A percentile compares a stretch with the other conserved stretches of the same genome.
Evolutionary conservation across 2,797 vertebrate species (phyloP).

Genomic region (Selene dorsalis): DNA sequence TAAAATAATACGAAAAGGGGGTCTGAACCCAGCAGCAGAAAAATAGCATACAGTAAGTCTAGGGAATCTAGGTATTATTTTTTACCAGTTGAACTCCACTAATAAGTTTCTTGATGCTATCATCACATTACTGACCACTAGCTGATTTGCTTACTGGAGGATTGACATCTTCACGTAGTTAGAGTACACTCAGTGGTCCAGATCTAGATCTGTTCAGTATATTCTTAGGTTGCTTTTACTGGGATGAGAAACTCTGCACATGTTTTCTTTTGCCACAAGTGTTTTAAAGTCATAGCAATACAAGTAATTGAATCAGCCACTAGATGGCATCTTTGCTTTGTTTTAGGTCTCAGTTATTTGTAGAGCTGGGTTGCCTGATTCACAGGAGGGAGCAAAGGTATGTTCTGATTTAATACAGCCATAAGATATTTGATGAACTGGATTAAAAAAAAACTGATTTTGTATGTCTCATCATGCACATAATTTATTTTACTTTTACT

Average conservation of each 20-base stretch:
- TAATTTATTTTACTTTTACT: neutral
- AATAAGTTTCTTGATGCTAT: constrained; percentile 51
- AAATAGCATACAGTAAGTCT: constrained; percentile 28
- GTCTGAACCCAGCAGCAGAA: constrained; percentile 1
- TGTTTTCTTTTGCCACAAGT: neutral
- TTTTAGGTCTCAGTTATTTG: constrained; percentile 27
- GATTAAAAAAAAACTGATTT: neutral
- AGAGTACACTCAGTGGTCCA: constrained; percentile 29
- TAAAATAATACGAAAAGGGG: neutral
- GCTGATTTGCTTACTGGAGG: constrained; percentile 71
- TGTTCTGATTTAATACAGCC: neutral
- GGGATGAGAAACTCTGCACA: neutral
- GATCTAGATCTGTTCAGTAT: constrained; percentile 49
- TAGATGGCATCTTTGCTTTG: constrained; percentile 67
- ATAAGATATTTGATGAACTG: neutral
- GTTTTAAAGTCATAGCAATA: constrained; percentile 2
- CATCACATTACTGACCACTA: constrained; percentile 54
- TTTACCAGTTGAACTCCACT: constrained; percentile 46
- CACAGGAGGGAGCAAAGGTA: neutral
- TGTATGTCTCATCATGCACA: neutral
- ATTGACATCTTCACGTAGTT: constrained; percentile 44
- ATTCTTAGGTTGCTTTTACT: constrained; percentile 39
- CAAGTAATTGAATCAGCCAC: constrained; percentile 38
- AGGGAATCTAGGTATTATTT: constrained; percentile 42
- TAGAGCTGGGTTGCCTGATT: neutral